Evolutionary conservation across 2,113 vertebrate genomes (phyloP).

Genomic region (Pogona vitticeps): DNA sequence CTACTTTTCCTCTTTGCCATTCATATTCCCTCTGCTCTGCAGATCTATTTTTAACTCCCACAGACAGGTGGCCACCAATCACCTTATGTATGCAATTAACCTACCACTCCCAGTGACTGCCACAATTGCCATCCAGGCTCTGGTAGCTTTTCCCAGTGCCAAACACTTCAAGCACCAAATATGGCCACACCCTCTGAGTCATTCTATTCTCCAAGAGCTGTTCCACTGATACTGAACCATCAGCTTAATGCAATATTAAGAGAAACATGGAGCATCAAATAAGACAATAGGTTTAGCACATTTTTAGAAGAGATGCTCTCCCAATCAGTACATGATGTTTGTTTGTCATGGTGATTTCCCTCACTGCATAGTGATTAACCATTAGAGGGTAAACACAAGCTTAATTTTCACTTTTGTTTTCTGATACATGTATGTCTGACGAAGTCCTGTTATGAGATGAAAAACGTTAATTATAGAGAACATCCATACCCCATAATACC

Average conservation of each 20-base stretch:
- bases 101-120: background rate
- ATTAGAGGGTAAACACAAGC: no score
- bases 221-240: background rate
- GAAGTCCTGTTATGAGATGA: no score
- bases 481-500: no score
- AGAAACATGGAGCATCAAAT: background rate
- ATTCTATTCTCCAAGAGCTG: background rate
- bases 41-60: no score
- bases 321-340: no score
- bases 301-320: no score
- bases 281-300: no score
- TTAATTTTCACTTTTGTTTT: no score
- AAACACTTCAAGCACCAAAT: background rate
- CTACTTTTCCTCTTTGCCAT: background rate
- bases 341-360: no score
- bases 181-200: background rate
- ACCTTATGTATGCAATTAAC: background rate
- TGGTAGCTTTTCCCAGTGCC: background rate
- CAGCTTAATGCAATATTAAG: background rate
- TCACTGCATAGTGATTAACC: no score
- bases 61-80: background rate
- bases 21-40: background rate
- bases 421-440: no score
- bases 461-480: no score
- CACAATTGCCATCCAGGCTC: background rate